Evolutionary conservation across 1,140 invertebrate species (phyloP).

Genomic region (Brachionus asplanchnoidis): DNA sequence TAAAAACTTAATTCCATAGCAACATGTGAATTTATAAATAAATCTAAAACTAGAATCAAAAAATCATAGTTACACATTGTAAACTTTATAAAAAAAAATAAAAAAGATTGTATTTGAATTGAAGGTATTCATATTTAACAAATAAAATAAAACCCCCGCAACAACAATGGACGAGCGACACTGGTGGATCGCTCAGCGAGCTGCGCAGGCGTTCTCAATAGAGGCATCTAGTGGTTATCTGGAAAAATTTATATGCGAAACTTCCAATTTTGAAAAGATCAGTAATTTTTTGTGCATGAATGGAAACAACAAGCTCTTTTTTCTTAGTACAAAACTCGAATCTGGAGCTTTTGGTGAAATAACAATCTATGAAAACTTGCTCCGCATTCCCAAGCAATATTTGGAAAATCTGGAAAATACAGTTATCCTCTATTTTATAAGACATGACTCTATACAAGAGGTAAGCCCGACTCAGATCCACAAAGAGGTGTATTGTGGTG

Average conservation of each 20-base stretch:
- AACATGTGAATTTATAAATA: constrained; percentile 10
- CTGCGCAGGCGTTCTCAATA: constrained; percentile 55
- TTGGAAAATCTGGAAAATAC: constrained; percentile 49
- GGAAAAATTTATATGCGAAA: constrained; percentile 55
- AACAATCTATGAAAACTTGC: constrained; percentile 51
- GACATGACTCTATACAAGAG: constrained; percentile 47
- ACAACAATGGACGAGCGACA: constrained; percentile 54
- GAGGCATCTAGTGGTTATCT: constrained; percentile 51
- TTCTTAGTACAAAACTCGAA: constrained; percentile 52
- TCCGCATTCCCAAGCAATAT: constrained; percentile 49
- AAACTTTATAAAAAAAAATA: background rate
- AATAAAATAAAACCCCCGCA: background rate
- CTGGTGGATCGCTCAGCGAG: constrained; percentile 57
- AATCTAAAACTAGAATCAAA: background rate
- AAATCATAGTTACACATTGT: constrained; percentile 27
- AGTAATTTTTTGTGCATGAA: constrained; percentile 53
- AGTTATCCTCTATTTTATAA: constrained; percentile 53
- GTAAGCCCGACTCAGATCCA: constrained; percentile 52
- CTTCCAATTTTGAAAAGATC: constrained; percentile 49
- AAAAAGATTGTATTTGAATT: background rate
- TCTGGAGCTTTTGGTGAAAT: constrained; percentile 47
- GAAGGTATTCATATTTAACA: background rate
- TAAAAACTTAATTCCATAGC: constrained; percentile 12
- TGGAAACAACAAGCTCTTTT: constrained; percentile 54
- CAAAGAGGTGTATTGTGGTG: constrained; percentile 54